Evolutionary conservation across 2,888 invertebrate species (phyloP).

Genomic region (Agrotis exclamationis): DNA sequence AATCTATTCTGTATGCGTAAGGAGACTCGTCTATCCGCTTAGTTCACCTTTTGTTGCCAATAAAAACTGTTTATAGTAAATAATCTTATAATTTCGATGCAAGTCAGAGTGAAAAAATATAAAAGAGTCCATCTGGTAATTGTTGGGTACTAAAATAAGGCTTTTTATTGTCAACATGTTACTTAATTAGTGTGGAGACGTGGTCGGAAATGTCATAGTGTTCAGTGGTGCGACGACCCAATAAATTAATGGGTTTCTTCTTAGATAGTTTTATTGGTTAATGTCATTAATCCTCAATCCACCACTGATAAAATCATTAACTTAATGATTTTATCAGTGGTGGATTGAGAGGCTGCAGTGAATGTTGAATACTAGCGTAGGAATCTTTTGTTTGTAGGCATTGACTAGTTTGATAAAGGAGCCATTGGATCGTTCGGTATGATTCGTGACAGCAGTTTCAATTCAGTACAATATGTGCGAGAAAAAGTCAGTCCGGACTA

Average conservation of each 20-base stretch:
- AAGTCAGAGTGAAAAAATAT: slow-evolving; percentile 77
- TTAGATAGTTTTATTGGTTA: slow-evolving; percentile 31
- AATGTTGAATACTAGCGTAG: slow-evolving; percentile 16
- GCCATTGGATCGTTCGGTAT: no score
- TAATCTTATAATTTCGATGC: slow-evolving; percentile 81
- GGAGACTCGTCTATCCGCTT: slow-evolving; percentile 77
- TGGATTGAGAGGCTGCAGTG: not conserved
- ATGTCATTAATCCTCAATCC: no score
- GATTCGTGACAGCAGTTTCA: no score
- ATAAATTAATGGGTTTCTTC: slow-evolving; percentile 44
- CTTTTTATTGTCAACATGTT: slow-evolving; percentile 79
- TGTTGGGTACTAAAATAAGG: slow-evolving; percentile 77
- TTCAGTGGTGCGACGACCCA: slow-evolving; percentile 50
- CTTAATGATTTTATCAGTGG: slow-evolving; percentile 19
- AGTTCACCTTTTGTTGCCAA: slow-evolving; percentile 82
- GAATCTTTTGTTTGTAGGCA: not conserved
- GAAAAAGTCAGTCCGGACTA: no score
- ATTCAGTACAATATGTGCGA: no score
- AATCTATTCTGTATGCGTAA: slow-evolving; percentile 84
- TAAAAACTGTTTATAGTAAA: slow-evolving; percentile 82
- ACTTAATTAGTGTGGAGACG: slow-evolving; percentile 80
- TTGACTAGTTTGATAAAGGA: not conserved
- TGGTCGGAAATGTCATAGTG: slow-evolving; percentile 68
- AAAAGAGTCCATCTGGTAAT: slow-evolving; percentile 77
- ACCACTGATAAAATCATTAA: no score